Evolutionary conservation across 2,797 vertebrate genomes (phyloP).

Genomic region (Lepus oiostolus): DNA sequence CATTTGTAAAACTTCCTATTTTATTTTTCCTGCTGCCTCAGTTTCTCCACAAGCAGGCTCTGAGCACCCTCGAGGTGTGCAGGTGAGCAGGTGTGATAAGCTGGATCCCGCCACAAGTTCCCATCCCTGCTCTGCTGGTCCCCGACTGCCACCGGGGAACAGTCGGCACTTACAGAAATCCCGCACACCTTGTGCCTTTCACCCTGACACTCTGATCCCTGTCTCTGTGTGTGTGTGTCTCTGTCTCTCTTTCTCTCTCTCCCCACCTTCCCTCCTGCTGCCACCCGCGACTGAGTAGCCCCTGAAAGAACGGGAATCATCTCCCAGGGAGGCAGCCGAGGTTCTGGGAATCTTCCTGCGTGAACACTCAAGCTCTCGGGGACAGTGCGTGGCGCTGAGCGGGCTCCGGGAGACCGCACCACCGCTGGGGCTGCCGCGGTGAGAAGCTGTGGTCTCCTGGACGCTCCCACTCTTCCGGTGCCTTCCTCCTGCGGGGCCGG

Average conservation of each 20-base stretch:
- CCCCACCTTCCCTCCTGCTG: background rate
- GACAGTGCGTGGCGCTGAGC: background rate
- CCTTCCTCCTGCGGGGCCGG: background rate
- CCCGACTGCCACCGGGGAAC: background rate
- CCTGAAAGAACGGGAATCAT: background rate
- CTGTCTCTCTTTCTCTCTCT: background rate
- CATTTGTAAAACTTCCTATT: background rate
- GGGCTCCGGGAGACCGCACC: background rate
- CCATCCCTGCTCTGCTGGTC: background rate
- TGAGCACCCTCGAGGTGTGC: background rate
- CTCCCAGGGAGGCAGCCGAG: background rate
- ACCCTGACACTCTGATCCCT: background rate
- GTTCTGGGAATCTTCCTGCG: background rate
- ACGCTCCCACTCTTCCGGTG: background rate
- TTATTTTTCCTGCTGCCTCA: background rate
- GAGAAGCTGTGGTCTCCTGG: background rate
- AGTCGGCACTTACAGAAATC: background rate
- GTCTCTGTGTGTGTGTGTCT: no score
- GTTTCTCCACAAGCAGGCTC: background rate
- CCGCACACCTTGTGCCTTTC: background rate
- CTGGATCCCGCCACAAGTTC: background rate
- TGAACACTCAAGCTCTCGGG: fast-evolving
- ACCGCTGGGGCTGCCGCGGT: background rate
- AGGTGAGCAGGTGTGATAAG: background rate
- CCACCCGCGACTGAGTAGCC: background rate